These are phyloP conservation scores for Sipha flava DNA, from an alignment of 1,140 invertebrate species.

Conservation along the genomic window DNA sequence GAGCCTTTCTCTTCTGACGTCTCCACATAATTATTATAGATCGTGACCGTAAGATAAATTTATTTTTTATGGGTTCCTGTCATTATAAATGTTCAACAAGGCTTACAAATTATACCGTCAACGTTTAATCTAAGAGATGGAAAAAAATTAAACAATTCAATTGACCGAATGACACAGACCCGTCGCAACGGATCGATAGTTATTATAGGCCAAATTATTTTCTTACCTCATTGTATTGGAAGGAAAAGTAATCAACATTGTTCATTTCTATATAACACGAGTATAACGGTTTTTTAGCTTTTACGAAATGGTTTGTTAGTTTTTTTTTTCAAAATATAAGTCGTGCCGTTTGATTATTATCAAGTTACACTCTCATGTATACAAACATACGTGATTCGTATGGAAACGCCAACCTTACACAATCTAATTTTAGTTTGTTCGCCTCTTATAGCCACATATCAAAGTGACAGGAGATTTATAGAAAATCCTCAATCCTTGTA, in stretches of 20 bases:
- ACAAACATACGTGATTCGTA: background rate
- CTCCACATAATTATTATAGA: background rate
- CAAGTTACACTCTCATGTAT: background rate
- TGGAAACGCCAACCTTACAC: background rate
- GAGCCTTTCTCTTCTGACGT: background rate
- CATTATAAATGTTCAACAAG: background rate
- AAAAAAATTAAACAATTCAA: background rate
- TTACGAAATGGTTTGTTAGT: background rate
- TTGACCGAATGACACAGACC: background rate
- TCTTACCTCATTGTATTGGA: too few species aligned
- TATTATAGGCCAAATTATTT: background rate
- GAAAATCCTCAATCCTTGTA: too few species aligned
- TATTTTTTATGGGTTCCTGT: background rate
- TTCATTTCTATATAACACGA: background rate
- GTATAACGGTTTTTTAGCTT: too few species aligned
- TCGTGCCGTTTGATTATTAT: constrained; percentile 2
- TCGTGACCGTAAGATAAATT: background rate
- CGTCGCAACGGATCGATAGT: background rate
- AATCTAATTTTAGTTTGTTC: constrained; percentile 1
- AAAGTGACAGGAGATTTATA: too few species aligned
- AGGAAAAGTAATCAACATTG: background rate
- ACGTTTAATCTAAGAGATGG: too few species aligned
- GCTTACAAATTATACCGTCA: background rate
- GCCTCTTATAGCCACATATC: too few species aligned
- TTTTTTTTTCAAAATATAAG: background rate